phyloP scores from a whole-genome alignment of 2,888 invertebrate species.

The Hydraecia micacea region DNA sequence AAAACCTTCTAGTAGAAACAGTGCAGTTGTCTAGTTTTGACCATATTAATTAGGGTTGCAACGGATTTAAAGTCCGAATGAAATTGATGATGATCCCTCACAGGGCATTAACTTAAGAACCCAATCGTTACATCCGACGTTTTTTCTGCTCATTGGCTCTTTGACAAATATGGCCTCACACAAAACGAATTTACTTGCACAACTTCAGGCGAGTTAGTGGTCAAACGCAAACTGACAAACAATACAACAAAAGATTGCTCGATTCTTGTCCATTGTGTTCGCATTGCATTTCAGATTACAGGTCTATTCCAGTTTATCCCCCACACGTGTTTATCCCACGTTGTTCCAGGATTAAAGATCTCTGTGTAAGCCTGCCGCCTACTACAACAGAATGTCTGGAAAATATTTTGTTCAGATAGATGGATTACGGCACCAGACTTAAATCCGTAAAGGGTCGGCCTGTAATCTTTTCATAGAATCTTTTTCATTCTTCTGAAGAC shows the following conservation, averaged over 20 bases:
- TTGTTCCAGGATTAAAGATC: slow-evolving; percentile 19
- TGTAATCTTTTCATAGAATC: slow-evolving; percentile 34
- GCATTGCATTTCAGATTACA: slow-evolving; percentile 1
- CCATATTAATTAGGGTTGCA: too few species aligned
- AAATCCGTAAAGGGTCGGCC: slow-evolving; percentile 39
- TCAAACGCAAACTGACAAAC: background rate
- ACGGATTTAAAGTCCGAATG: too few species aligned
- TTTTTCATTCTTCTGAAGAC: slow-evolving; percentile 38
- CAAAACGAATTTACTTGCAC: too few species aligned
- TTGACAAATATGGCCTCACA: too few species aligned
- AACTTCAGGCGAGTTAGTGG: background rate
- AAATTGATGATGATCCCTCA: too few species aligned
- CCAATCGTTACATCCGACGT: too few species aligned
- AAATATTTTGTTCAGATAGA: slow-evolving; percentile 37
- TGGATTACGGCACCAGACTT: slow-evolving; percentile 26
- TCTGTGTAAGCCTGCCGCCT: background rate
- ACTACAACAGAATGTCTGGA: slow-evolving; percentile 15
- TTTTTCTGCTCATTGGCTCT: too few species aligned
- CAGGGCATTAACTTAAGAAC: too few species aligned
- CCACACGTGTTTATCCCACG: background rate
- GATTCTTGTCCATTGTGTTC: background rate
- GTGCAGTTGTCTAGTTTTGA: too few species aligned
- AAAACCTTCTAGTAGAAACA: too few species aligned
- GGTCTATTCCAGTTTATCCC: slow-evolving; percentile 1
- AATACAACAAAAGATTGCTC: background rate